Evolutionary conservation across 2,888 invertebrate genomes (phyloP).

Genomic region (Philereme transversata): DNA sequence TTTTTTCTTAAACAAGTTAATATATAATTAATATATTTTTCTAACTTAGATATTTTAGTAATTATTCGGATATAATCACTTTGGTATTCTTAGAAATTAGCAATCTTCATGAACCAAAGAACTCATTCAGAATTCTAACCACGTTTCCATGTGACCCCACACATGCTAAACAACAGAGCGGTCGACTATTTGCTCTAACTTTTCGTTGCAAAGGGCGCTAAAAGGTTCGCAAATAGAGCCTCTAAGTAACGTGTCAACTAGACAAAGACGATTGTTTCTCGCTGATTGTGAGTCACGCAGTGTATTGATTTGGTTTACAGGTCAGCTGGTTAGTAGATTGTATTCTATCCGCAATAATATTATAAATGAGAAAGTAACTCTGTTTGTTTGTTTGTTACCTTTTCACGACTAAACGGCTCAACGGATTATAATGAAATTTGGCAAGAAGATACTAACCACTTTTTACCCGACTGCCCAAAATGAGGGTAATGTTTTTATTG

Average conservation of each 20-base stretch:
- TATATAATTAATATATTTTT: no score
- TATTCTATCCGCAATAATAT: background rate
- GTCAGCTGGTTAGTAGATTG: constrained; percentile 30
- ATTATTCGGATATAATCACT: no score
- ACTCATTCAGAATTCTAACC: constrained; percentile 18
- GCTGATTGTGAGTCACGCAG: constrained; percentile 39
- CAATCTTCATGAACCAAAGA: constrained; percentile 2
- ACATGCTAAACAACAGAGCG: constrained; percentile 43
- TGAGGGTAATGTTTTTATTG: no score
- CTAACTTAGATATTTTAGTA: no score
- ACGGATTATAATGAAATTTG: no score
- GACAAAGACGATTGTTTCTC: constrained; percentile 73
- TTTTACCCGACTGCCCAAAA: no score
- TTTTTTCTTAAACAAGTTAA: no score
- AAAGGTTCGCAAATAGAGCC: constrained; percentile 78
- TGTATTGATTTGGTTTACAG: constrained; percentile 45
- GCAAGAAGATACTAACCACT: no score
- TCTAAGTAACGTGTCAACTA: constrained; percentile 77
- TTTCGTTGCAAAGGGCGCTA: constrained; percentile 71
- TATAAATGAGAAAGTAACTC: background rate
- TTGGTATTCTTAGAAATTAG: background rate
- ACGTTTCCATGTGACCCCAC: constrained; percentile 35
- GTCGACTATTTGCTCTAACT: constrained; percentile 64
- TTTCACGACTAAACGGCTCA: no score
- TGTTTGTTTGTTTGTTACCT: no score